Conservation (phyloP, 2,113 vertebrate species). For the Eira barbara region DNA sequence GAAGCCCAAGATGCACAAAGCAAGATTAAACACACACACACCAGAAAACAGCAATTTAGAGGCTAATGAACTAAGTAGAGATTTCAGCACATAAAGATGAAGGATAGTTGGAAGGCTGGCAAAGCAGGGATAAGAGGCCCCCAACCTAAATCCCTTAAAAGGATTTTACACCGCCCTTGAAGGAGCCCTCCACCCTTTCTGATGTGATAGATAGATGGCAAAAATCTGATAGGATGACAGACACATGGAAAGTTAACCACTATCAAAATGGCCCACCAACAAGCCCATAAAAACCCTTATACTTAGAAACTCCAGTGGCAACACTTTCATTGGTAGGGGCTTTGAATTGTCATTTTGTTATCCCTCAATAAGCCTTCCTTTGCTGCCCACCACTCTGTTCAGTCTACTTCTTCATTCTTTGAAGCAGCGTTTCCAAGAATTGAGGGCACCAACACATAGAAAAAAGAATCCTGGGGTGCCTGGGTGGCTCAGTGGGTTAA, state of each 20-base stretch:
- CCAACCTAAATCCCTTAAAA: not conserved
- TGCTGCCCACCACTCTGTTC: not conserved
- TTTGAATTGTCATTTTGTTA: not conserved
- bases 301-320: not conserved
- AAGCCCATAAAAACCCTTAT: not conserved
- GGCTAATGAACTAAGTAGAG: not conserved
- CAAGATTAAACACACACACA: too few relatives aligned
- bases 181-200: not conserved
- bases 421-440: not conserved
- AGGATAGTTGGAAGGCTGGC: not conserved
- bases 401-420: not conserved
- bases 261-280: not conserved
- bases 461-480: not conserved
- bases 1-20: not conserved
- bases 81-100: not conserved
- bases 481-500: too few relatives aligned
- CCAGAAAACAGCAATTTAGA: not conserved
- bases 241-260: not conserved
- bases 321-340: accelerated
- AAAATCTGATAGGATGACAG: not conserved
- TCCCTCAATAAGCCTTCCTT: not conserved
- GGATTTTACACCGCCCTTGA: not conserved
- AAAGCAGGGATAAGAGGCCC: not conserved
- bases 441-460: not conserved
- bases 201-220: not conserved